Evolutionary conservation across 2,797 vertebrate genomes (phyloP), one percentile per base, ranked within the genome.

Genomic region (Hozukius guyotensis): DNA sequence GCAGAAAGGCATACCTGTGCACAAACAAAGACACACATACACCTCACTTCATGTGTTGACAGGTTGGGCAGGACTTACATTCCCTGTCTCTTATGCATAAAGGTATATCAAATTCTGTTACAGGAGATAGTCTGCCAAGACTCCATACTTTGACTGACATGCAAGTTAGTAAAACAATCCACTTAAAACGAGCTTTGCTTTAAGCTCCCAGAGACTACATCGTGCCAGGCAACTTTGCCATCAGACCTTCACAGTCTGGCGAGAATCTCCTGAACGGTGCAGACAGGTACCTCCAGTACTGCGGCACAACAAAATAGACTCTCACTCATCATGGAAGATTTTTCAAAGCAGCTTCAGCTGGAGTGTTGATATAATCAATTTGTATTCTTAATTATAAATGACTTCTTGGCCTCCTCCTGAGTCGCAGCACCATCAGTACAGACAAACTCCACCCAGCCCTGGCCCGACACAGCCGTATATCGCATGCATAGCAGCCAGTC

Each of bases 121-220:
- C 63, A 87, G 62, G 82, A 32, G 66, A 82, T 31, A 63, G 52
- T 67, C 78, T 87, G 84, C 79, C 87, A 90, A 82, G 62, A 81
- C 25, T 80, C 71, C 29, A 38, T 67, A 36, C 60, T 72, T 36
- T 86, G 78, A 88, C 74, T 90, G 89, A 90, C 77, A 81, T 29
- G 78, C 49, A 75, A 74, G 71, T 57, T 63, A 29, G 72, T 84
- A 81, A 89, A 93, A 87, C 83, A 92, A 85, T 92, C 84, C 75
- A 86, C 83, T 92, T 88, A 85, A 85, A 93, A 82, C 64, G 61
- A 88, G 89, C 88, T 89, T 82, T 82, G 71, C 85, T 84, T 81
- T 77, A 85, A 90, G 81, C 82, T 73, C 65, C 61, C 18, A 52
- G 25, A 76, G 62, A 78, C 57, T 67, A 14, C 46, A 76, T 59